Percentiles rank a stretch among this genome's conserved stretches.
Conservation (phyloP, 2,888 invertebrate genomes). For the Flexamia atlantica region DNA sequence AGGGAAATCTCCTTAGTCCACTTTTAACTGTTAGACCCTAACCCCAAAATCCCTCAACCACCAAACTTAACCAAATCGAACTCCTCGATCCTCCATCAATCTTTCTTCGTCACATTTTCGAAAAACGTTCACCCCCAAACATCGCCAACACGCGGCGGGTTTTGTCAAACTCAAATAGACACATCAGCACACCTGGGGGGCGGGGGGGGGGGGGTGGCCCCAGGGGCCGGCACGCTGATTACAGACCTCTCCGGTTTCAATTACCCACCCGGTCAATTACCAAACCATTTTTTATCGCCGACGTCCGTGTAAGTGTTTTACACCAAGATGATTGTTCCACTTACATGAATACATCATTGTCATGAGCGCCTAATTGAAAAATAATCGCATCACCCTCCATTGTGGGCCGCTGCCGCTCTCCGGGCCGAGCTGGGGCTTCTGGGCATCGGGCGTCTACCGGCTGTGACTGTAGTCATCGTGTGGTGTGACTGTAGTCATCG, state of each 20-base stretch:
- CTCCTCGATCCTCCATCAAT: too few species aligned
- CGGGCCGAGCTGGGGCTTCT: too few species aligned
- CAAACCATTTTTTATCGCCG: constrained; percentile 61
- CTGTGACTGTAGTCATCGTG: neutral
- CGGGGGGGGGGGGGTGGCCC: neutral
- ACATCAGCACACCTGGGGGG: constrained; percentile 45
- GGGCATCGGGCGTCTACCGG: neutral
- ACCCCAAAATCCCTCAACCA: too few species aligned
- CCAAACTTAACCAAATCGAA: too few species aligned
- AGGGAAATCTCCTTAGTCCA: too few species aligned
- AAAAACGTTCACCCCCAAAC: too few species aligned
- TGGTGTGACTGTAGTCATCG: too few species aligned
- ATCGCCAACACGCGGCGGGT: neutral
- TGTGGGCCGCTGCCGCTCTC: constrained; percentile 43
- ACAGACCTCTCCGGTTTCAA: constrained; percentile 58
- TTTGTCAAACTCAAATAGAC: constrained; percentile 47
- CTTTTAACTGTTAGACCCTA: too few species aligned
- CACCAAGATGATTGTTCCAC: constrained; percentile 60
- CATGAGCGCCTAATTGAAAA: constrained; percentile 61
- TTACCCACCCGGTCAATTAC: constrained; percentile 60
- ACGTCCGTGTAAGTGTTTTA: constrained; percentile 62
- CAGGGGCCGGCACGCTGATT: constrained; percentile 39
- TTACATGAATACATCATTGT: constrained; percentile 62
- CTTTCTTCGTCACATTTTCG: too few species aligned
- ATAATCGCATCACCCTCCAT: constrained; percentile 52